A percentile compares a stretch with the other conserved stretches of the same genome.
Evolutionary conservation across 1,140 invertebrate species (phyloP).

Genomic region (Aleiodes sp.): DNA sequence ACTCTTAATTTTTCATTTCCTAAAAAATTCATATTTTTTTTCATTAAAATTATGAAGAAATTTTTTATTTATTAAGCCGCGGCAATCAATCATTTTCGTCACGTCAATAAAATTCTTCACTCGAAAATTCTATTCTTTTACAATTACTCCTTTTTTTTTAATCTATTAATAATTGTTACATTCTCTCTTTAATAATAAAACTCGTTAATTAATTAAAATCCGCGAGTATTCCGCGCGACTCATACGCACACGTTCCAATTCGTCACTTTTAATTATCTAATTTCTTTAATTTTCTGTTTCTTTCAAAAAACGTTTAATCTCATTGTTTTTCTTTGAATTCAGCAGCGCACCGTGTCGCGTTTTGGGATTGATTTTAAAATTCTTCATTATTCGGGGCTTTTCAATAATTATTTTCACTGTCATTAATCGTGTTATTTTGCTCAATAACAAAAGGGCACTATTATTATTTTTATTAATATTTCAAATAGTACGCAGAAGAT

Average conservation of each 20-base stretch:
- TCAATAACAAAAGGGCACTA: too few relatives aligned
- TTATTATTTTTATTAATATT: too few relatives aligned
- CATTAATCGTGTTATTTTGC: not conserved
- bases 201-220: not conserved
- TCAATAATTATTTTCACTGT: too few relatives aligned
- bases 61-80: not conserved
- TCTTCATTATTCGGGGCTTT: too few relatives aligned
- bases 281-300: not conserved
- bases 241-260: not conserved
- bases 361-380: not conserved
- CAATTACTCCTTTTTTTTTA: not conserved
- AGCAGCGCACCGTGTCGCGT: conserved; percentile 14
- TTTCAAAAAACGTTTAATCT: not conserved
- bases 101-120: not conserved
- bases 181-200: conserved; percentile 8
- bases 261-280: not conserved
- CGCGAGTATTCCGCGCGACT: too few relatives aligned
- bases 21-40: not conserved
- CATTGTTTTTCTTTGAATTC: not conserved
- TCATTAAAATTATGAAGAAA: not conserved
- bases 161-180: conserved; percentile 26
- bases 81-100: not conserved
- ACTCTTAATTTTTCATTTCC: not conserved
- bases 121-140: conserved; percentile 21
- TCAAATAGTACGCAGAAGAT: too few relatives aligned